These are phyloP conservation scores for Philaethria dido DNA, from an alignment of 2,888 invertebrate species.

Conservation along the genomic window DNA sequence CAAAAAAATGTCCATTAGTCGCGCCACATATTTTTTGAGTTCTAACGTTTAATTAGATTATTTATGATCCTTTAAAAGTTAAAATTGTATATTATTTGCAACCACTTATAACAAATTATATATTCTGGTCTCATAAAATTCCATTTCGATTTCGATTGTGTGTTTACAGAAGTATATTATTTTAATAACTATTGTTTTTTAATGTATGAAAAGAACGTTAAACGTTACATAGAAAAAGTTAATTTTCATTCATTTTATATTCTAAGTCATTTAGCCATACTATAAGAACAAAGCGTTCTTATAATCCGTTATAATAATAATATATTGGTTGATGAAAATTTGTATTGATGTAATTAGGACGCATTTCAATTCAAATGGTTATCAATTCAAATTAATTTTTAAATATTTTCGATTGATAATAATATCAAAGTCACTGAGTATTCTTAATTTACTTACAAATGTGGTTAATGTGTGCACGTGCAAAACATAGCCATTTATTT, in stretches of 20 bases:
- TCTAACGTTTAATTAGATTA: background rate
- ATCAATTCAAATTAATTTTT: background rate
- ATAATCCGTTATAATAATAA: too few relatives aligned
- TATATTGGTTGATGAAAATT: too few relatives aligned
- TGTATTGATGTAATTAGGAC: background rate
- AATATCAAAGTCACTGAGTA: background rate
- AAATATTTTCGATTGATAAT: background rate
- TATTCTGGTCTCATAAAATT: slow-evolving; percentile 5
- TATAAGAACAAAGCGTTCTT: too few relatives aligned
- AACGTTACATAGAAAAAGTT: too few relatives aligned
- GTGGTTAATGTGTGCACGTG: too few relatives aligned
- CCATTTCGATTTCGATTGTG: too few relatives aligned
- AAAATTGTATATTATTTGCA: background rate
- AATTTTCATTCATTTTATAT: too few relatives aligned
- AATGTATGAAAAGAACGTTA: too few relatives aligned
- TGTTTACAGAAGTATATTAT: too few relatives aligned
- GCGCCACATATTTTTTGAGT: background rate
- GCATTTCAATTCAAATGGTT: background rate
- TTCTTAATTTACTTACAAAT: too few relatives aligned
- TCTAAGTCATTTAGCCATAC: too few relatives aligned
- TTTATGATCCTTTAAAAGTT: background rate
- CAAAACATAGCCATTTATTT: background rate
- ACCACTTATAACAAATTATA: background rate
- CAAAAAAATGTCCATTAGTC: background rate
- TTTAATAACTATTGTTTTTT: too few relatives aligned